These are phyloP conservation scores for Strigamia crassipes DNA, from an alignment of 2,888 invertebrate species.

Conservation along the genomic window DNA sequence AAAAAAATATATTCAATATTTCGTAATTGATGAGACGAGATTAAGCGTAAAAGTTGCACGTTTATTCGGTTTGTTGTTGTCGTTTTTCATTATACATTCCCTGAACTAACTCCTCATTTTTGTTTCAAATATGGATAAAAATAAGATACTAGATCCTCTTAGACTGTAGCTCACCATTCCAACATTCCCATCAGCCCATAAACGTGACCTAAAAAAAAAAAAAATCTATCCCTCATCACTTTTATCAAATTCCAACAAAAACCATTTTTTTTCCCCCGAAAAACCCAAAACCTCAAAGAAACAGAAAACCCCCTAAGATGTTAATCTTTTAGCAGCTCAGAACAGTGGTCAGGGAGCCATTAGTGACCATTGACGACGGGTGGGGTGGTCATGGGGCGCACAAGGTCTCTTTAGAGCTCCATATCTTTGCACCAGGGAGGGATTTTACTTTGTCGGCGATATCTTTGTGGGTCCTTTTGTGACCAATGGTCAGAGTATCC, in stretches of 20 bases:
- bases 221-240: not conserved
- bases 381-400: slow-evolving; percentile 23
- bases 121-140: not conserved
- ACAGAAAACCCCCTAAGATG: slow-evolving; percentile 25
- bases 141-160: not conserved
- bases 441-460: slow-evolving; percentile 38
- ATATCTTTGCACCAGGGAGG: slow-evolving; percentile 34
- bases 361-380: slow-evolving; percentile 35
- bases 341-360: slow-evolving; percentile 40
- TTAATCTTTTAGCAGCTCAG: slow-evolving; percentile 40
- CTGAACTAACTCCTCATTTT: no score
- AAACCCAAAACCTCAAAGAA: slow-evolving; percentile 38
- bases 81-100: no score
- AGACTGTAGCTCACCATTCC: not conserved
- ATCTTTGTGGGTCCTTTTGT: slow-evolving; percentile 41
- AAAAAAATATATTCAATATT: no score
- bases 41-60: no score
- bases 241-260: slow-evolving; percentile 32
- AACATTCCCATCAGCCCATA: not conserved
- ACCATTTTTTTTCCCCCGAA: not conserved
- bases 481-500: slow-evolving; percentile 33
- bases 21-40: no score
- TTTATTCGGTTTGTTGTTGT: no score
- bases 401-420: slow-evolving; percentile 38
- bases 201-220: not conserved